Conservation (phyloP, 2,113 vertebrate species). For the Furnarius figulus region DNA sequence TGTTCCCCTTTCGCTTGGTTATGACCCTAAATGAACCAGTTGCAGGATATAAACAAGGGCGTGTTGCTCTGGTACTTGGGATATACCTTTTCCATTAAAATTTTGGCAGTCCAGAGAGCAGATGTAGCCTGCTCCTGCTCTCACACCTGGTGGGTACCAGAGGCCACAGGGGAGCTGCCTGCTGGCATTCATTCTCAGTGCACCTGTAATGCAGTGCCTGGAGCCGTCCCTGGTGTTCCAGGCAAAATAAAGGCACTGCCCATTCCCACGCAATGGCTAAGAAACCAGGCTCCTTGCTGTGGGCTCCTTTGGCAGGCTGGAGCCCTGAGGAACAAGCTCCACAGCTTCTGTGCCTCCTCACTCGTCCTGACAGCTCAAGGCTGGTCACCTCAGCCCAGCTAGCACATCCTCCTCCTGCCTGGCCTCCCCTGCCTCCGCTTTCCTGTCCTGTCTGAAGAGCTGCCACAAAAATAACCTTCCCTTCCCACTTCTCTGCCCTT, state of each 20-base stretch:
- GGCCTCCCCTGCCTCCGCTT: neutral
- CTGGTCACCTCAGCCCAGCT: neutral
- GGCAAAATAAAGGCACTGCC: neutral
- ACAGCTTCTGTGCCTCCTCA: neutral
- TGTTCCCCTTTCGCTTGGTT: neutral
- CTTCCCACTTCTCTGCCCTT: neutral
- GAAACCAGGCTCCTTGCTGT: neutral
- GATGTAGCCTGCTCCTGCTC: neutral
- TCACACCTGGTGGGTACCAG: neutral
- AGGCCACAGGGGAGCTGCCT: neutral
- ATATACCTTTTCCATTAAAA: neutral
- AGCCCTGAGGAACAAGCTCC: neutral
- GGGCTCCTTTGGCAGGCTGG: neutral
- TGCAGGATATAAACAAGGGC: neutral
- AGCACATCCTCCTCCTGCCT: neutral
- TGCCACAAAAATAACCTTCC: neutral
- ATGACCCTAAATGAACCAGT: neutral
- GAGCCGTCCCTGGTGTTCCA: neutral
- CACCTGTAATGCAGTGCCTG: neutral
- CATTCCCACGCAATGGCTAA: neutral
- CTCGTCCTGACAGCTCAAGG: rapidly evolving
- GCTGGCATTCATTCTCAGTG: neutral
- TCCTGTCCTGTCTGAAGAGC: neutral
- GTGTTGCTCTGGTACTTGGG: neutral
- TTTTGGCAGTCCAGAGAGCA: neutral